These are phyloP conservation scores for Nymphicus hollandicus DNA, from an alignment of 2,113 vertebrate species.

Conservation along the genomic window DNA sequence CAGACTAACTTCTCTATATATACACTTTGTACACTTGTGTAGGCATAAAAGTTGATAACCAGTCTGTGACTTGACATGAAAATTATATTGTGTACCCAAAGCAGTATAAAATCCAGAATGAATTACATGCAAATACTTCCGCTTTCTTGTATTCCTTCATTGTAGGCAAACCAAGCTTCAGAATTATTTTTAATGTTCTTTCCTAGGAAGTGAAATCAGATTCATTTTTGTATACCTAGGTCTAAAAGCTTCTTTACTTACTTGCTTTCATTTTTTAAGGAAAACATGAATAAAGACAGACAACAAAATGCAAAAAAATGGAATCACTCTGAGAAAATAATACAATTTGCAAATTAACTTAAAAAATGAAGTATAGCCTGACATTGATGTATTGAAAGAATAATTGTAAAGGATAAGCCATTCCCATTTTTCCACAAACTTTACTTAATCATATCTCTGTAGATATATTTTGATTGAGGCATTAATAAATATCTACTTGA, in stretches of 20 bases:
- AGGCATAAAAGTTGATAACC: background rate
- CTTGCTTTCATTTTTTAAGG: background rate
- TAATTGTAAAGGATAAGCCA: background rate
- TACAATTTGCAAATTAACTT: background rate
- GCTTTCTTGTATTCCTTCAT: background rate
- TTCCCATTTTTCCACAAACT: conserved; percentile 8
- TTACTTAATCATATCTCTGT: background rate
- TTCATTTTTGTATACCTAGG: background rate
- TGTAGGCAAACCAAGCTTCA: background rate
- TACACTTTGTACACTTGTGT: background rate
- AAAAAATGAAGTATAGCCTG: background rate
- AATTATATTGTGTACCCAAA: background rate
- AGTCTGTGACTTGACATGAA: background rate
- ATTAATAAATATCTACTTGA: conserved; percentile 9
- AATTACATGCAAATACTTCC: background rate
- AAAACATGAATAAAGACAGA: background rate
- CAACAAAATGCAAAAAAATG: background rate
- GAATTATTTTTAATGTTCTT: background rate
- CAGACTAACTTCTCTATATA: background rate
- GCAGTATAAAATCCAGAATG: background rate
- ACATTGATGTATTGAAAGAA: background rate
- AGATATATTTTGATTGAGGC: conserved; percentile 1
- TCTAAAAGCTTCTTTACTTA: background rate
- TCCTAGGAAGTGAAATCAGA: background rate
- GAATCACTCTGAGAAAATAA: background rate